Base-by-base conservation (phyloP, 37 sponge, comb jelly and placozoan species). In the Theonella swinhoei region DNA sequence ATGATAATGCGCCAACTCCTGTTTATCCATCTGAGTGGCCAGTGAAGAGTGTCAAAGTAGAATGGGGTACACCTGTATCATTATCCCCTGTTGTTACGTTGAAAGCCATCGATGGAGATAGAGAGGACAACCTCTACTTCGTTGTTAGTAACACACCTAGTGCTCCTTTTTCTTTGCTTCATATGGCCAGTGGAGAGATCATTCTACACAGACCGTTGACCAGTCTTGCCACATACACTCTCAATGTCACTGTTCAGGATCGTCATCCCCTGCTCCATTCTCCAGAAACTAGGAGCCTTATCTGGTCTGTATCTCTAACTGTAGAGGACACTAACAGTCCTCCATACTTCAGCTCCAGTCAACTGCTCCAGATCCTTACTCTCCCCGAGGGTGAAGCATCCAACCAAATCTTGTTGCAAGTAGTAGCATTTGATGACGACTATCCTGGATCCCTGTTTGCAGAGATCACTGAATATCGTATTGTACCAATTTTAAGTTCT, bases 281-380 rank as follows among this genome's bases (percentile, higher is more conserved):
- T 14, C 67, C 81, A 11, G 84, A 89, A 41, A 72, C 84, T 35
- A 79, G 66, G 25, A 65, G 62, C n/a, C 34, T 89, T 4, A 25
- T 42, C 0, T 89, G 89, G 89, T 1, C 23, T 39, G 64, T 89
- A 37, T 72, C 79, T 7, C 79, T 83, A 19, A 7, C 29, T n/a
- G 35, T 89, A 0, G 29, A 83, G 29, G 89, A 89, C 37, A 89
- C 79, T 4, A 89, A 83, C 64, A 77, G 75, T 65, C 89, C 89
- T 36, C 89, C 89, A 17, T 89, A 80, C 66, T 89, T 83, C 71
- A 42, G 64, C 28, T 2, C 43, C 11, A 59, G 29, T 41, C 87
- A 78, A 42, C 47, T 86, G 1, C 9, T 62, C 1, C 79, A 72
- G 43, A 36, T 64, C 8, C 28, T 78, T 11, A 61, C 72, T 39